These are phyloP conservation scores for Nasonia longicornis DNA, from an alignment of 1,140 invertebrate species.

Conservation along the genomic window DNA sequence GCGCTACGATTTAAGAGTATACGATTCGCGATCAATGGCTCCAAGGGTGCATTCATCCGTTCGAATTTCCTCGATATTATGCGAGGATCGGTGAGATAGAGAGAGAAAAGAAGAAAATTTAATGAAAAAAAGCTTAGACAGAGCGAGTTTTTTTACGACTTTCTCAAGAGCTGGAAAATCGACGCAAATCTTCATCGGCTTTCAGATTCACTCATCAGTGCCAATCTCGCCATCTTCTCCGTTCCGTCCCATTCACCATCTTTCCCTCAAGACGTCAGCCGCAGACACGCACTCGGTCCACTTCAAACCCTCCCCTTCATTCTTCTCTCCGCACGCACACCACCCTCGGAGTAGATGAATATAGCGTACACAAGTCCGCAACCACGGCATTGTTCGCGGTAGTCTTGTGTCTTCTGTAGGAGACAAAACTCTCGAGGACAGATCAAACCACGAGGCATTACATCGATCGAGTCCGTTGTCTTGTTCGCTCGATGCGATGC, in stretches of 20 bases:
- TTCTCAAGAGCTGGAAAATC: background rate
- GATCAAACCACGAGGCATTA: background rate
- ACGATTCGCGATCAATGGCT: background rate
- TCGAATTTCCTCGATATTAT: background rate
- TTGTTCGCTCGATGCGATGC: background rate
- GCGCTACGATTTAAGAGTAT: background rate
- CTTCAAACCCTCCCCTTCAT: background rate
- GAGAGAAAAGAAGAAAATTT: background rate
- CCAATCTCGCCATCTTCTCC: background rate
- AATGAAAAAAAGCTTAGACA: background rate
- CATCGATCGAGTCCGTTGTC: background rate
- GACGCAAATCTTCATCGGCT: background rate
- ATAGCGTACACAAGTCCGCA: background rate
- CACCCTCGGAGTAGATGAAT: background rate
- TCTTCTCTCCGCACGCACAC: too few species aligned
- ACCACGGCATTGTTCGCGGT: background rate
- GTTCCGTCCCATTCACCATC: background rate
- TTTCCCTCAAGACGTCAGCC: background rate
- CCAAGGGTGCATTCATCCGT: too few species aligned
- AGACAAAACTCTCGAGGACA: background rate
- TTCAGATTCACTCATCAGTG: background rate
- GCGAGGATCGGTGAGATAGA: background rate
- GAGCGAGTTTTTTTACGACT: background rate
- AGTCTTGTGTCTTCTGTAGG: background rate
- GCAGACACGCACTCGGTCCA: background rate